Evolutionary conservation across 2,797 vertebrate genomes (phyloP), one percentile per base, ranked within the genome.

Genomic region (Neopelma chrysocephalum): DNA sequence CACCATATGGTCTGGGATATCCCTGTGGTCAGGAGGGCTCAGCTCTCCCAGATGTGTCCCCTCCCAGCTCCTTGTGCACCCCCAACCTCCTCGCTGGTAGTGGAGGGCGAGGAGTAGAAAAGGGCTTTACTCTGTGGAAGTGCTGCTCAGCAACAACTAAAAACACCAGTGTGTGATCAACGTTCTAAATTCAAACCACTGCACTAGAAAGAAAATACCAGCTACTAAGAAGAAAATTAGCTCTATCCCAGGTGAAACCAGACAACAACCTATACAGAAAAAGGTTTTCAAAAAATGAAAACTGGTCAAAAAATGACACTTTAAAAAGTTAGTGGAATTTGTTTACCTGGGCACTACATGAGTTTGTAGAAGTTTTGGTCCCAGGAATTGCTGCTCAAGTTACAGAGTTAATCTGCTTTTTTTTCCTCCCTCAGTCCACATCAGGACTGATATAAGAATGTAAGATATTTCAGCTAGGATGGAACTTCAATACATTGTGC

Each of bases 401-500:
- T 71, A 84, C 7, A 81, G 15, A 76, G 6, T 31, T 54, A 21
- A 36, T 38, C 40, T 26, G 23, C 6, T 19, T 25, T 13, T 15
- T 27, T 12, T 2, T 7, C 3, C 0, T 7, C 1, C 1, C 10
- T 3, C 15, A 34, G n/a, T 47, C 29, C 18, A 22, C 25, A 87
- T 38, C 25, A 83, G 10, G 42, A 61, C 22, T 14, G 11, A 54
- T 64, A 27, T 29, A 73, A 73, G 23, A 92, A 92, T 8, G 40
- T 54, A 14, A 76, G 36, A 40, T 13, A 18, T 27, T 82, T 83
- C 65, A 61, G 53, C 21, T 36, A 73, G 14, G 15, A 80, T 32
- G 34, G 10, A 83, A 80, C 15, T 40, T 51, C 69, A 58, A 12
- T 18, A 27, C 8, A 18, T 31, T 45, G 51, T 1, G 2, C 50